These are phyloP conservation scores for Lynx canadensis DNA, from an alignment of 2,113 vertebrate genomes.

Conservation along the genomic window DNA sequence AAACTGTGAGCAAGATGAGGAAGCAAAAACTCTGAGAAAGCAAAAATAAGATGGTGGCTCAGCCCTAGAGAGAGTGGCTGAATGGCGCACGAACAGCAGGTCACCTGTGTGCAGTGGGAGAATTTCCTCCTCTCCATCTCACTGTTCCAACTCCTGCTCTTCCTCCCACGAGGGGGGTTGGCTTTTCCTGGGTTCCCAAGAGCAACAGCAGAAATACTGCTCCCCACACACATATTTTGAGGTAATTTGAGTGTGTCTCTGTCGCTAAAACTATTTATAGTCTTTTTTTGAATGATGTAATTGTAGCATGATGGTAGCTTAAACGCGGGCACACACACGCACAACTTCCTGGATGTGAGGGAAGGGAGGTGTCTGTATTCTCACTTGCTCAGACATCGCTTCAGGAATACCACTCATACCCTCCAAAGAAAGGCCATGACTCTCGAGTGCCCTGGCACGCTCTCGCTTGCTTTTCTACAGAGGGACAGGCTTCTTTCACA, in stretches of 20 bases:
- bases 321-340: background rate
- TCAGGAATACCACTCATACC: background rate
- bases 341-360: background rate
- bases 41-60: background rate
- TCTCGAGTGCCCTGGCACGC: background rate
- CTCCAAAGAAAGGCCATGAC: background rate
- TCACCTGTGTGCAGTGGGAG: too few species aligned
- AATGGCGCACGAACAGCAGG: background rate
- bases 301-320: background rate
- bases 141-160: background rate
- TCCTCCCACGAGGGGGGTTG: background rate
- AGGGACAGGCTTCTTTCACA: background rate
- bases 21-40: constrained; percentile 17
- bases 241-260: background rate
- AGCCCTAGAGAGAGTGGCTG: background rate
- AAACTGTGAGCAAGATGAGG: background rate
- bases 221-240: background rate
- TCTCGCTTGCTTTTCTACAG: background rate
- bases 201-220: background rate
- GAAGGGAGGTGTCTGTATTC: background rate
- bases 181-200: background rate
- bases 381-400: background rate
- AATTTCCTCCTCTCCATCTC: background rate
- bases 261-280: background rate
- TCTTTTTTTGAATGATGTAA: constrained; percentile 40